These are phyloP conservation scores for Caiman crocodilus DNA, from an alignment of 2,797 vertebrate species.

Conservation along the genomic window DNA sequence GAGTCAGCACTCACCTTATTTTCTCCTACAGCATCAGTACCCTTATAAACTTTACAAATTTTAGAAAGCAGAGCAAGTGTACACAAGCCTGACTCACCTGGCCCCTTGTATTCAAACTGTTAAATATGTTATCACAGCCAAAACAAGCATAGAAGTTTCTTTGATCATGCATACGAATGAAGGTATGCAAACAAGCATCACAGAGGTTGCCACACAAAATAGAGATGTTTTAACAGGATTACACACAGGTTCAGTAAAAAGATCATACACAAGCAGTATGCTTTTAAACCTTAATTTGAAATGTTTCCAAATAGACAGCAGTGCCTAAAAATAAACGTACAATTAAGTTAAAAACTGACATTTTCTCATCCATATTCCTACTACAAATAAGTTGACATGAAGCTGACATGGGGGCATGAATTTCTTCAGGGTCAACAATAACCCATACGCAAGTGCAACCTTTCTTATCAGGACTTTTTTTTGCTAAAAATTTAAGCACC, in stretches of 20 bases:
- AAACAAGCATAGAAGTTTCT: too few relatives aligned
- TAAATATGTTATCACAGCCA: too few relatives aligned
- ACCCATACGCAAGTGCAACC: neutral
- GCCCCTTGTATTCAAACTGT: too few relatives aligned
- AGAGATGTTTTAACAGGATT: neutral
- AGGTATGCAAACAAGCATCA: too few relatives aligned
- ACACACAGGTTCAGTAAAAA: neutral
- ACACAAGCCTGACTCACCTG: too few relatives aligned
- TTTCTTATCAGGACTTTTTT: neutral
- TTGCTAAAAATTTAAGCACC: neutral
- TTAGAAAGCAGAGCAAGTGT: too few relatives aligned
- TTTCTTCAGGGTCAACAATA: neutral
- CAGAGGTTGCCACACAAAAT: too few relatives aligned
- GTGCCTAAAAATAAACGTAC: neutral
- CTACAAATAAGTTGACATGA: conserved; percentile 1
- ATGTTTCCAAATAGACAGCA: neutral
- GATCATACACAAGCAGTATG: neutral
- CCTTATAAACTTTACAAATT: too few relatives aligned
- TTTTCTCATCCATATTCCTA: neutral
- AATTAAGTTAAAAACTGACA: neutral
- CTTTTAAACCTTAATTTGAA: neutral
- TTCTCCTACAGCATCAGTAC: too few relatives aligned
- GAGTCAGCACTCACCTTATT: too few relatives aligned
- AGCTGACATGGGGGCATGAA: neutral
- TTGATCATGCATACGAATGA: too few relatives aligned